A percentile compares a stretch with the other conserved stretches of the same genome.
Conservation (phyloP, 2,888 invertebrate genomes). For the Phaonia tiefii region DNA sequence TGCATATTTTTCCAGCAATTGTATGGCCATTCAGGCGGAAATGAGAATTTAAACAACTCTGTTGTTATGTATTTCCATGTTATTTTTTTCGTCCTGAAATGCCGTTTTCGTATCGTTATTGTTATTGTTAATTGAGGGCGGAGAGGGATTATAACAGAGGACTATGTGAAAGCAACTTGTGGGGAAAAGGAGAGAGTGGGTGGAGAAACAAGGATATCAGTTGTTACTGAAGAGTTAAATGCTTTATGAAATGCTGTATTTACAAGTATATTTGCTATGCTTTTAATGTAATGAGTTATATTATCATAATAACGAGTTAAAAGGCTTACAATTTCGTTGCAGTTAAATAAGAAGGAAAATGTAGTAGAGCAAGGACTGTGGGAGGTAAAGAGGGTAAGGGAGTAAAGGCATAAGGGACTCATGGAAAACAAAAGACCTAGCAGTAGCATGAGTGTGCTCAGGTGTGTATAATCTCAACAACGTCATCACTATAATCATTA, state of each 20-base stretch:
- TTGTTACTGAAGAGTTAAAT: conserved; percentile 19
- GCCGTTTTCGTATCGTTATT: conserved; percentile 11
- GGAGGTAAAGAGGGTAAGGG: not conserved
- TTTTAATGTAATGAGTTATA: conserved; percentile 77
- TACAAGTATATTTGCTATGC: conserved; percentile 74
- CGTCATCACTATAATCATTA: not conserved
- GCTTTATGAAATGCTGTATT: conserved; percentile 33
- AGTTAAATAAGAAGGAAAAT: too few relatives aligned
- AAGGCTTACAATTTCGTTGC: not conserved
- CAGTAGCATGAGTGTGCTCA: not conserved
- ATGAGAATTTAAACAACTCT: conserved; percentile 36
- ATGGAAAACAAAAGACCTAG: not conserved
- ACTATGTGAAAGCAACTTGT: too few relatives aligned
- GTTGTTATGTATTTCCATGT: conserved; percentile 2
- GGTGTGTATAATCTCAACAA: not conserved
- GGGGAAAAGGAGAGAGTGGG: not conserved
- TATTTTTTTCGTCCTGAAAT: not conserved
- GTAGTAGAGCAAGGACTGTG: not conserved
- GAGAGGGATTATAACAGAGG: too few relatives aligned
- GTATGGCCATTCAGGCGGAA: conserved; percentile 35
- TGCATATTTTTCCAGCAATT: conserved; percentile 50
- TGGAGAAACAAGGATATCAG: conserved; percentile 1
- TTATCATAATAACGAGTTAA: conserved; percentile 69
- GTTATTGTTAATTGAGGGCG: conserved; percentile 8
- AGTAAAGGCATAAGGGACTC: not conserved